Percentiles rank a stretch among this genome's conserved stretches.
Evolutionary conservation across 2,888 invertebrate species (phyloP).

Genomic region (Aproaerema taeniolella): DNA sequence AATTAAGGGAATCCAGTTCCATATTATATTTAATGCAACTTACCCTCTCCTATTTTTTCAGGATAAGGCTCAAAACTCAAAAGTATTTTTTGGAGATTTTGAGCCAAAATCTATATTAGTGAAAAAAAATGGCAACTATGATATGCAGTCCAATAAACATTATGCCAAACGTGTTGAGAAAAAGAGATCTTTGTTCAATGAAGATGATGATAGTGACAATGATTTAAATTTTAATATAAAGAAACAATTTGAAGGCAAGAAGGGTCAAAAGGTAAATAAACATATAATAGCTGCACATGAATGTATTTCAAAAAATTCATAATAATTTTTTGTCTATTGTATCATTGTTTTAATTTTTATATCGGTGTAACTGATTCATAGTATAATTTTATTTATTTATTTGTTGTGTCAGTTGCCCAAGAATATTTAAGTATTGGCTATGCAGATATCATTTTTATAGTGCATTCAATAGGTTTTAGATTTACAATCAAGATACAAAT

Average conservation of each 20-base stretch:
- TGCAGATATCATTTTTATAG: too few species aligned
- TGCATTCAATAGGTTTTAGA: constrained; percentile 78
- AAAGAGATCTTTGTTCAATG: constrained; percentile 56
- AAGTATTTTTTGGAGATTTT: constrained; percentile 78
- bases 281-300: neutral
- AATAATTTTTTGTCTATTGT: neutral
- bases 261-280: constrained; percentile 75
- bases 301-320: neutral
- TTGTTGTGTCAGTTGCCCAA: too few species aligned
- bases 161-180: constrained; percentile 15
- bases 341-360: neutral
- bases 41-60: too few species aligned
- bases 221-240: constrained; percentile 79
- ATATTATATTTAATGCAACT: constrained; percentile 1
- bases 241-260: constrained; percentile 81
- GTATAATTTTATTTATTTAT: neutral
- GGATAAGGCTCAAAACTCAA: constrained; percentile 76
- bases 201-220: constrained; percentile 71
- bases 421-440: too few species aligned
- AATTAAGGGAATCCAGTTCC: too few species aligned
- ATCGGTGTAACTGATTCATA: neutral
- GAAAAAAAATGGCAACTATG: too few species aligned
- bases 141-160: constrained; percentile 13
- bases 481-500: constrained; percentile 84
- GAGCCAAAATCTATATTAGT: too few species aligned